These are phyloP conservation scores for Mustelus asterias DNA, from an alignment of 2,113 vertebrate genomes.

Conservation along the genomic window DNA sequence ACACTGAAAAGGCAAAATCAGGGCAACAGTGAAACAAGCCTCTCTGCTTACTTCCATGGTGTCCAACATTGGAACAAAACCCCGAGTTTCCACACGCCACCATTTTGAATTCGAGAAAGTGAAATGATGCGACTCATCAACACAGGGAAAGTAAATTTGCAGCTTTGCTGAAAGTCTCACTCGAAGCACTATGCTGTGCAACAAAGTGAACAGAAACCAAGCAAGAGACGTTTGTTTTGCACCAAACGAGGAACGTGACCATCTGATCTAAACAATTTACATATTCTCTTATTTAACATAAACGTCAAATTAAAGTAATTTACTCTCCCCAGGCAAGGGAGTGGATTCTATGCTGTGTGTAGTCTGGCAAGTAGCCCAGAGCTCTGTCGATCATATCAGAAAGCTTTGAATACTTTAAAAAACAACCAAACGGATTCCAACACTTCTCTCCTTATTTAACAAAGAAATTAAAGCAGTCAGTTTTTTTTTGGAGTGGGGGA, in stretches of 20 bases:
- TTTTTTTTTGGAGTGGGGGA: not conserved
- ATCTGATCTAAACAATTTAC: conserved; percentile 46
- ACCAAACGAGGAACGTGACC: conserved; percentile 39
- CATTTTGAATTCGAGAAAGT: conserved; percentile 33
- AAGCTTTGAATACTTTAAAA: not conserved
- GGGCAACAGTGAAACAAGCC: conserved; percentile 18
- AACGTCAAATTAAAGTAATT: conserved; percentile 40
- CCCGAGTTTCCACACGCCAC: conserved; percentile 41
- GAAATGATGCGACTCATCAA: not conserved
- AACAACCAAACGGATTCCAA: not conserved
- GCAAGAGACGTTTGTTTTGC: conserved; percentile 3
- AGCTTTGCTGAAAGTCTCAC: not conserved
- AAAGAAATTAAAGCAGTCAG: not conserved
- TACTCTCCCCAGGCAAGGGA: conserved; percentile 40
- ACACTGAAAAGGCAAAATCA: not conserved
- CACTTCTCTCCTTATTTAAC: not conserved
- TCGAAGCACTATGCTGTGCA: no score
- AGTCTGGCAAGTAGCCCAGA: conserved; percentile 40
- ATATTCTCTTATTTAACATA: not conserved
- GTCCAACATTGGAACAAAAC: conserved; percentile 37
- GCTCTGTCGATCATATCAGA: conserved; percentile 31
- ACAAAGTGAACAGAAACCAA: conserved; percentile 2
- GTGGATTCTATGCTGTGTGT: conserved; percentile 31
- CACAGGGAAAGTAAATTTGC: not conserved
- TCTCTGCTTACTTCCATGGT: conserved; percentile 39